A percentile compares a stretch with the other conserved stretches of the same genome.
These are phyloP conservation scores for Halocaridina rubra DNA, from an alignment of 2,888 invertebrate species.

Conservation along the genomic window DNA sequence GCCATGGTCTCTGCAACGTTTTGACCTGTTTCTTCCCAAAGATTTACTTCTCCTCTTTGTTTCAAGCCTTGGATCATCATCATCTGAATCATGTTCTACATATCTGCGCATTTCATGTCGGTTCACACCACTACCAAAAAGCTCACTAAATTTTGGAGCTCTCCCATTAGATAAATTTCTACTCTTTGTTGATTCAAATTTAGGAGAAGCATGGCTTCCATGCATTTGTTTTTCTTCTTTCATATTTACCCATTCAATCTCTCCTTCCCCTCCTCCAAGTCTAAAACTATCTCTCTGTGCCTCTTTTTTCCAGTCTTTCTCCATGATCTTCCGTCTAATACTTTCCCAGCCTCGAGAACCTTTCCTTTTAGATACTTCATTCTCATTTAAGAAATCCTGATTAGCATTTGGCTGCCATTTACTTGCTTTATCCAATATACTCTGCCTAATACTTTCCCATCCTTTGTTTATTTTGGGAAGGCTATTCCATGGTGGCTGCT, in stretches of 20 bases:
- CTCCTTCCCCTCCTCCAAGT: conserved; percentile 4
- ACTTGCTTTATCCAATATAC: neutral
- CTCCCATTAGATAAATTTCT: neutral
- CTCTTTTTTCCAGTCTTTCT: neutral
- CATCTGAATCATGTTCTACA: neutral
- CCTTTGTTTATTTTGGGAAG: neutral
- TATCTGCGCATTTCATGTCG: neutral
- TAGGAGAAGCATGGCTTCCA: neutral
- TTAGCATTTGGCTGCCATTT: neutral
- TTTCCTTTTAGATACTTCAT: neutral
- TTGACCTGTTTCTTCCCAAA: neutral
- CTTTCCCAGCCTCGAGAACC: neutral
- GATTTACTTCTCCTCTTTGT: neutral
- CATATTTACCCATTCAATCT: neutral
- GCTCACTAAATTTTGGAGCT: conserved; percentile 38
- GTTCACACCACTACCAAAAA: conserved; percentile 10
- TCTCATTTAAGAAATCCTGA: neutral
- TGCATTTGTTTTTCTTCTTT: neutral
- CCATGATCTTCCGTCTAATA: neutral
- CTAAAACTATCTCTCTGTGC: neutral
- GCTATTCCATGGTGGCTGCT: neutral
- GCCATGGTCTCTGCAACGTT: neutral
- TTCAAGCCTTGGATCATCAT: too few species aligned
- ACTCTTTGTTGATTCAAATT: neutral
- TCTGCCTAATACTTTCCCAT: neutral